Base-by-base conservation (phyloP, 2,888 invertebrate species). In the Ectemnius continuus region DNA sequence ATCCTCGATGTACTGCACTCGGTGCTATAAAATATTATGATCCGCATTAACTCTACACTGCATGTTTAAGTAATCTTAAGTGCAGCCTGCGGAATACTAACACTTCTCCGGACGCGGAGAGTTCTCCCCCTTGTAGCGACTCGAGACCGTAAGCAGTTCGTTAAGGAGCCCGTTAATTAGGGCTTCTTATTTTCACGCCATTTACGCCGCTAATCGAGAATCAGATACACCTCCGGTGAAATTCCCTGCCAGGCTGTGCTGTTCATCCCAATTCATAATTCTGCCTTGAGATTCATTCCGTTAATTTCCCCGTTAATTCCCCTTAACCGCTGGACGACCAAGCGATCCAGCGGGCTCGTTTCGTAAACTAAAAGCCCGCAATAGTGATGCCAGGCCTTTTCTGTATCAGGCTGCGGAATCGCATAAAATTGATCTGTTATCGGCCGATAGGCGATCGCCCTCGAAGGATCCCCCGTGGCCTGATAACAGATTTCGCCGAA, bases 391-490 rank as follows among this genome's bases (percentile, higher is more conserved):
- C 36, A 11, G 36, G 1, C 36, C 8, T 36, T 36, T 36, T 36
- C 36, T 8, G 58, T 81, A 81, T 82, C 81, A 62, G 57, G 11
- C 67, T 48, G 62, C 61, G 45, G 28, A 73, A 80, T 82, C 82
- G 70, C 76, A 66, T 75, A 56, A 78, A 82, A 70, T 82, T 68
- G 61, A 75, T 82, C 76, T 68, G 48, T 75, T 78, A 76, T 82
- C 79, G 59, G 28, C 4, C 28, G 28, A 36, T 36, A 36, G 28
- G 67, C 26, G 52, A 63, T 26, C 46, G 28, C 71, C 57, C 28
- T 61, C 58, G 56, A 58, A 52, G 70, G 67, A 70, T 79, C 82
- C 75, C 70, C 69, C 52, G 18, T 36, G 48, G 4, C 23, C n/a
- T 79, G 81, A 81, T 81, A 81, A 73, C 61, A 75, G 78, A 81